Percentiles rank a stretch among this genome's conserved stretches.
Conservation (phyloP, 2,888 invertebrate species). For the Agrochola litura region DNA sequence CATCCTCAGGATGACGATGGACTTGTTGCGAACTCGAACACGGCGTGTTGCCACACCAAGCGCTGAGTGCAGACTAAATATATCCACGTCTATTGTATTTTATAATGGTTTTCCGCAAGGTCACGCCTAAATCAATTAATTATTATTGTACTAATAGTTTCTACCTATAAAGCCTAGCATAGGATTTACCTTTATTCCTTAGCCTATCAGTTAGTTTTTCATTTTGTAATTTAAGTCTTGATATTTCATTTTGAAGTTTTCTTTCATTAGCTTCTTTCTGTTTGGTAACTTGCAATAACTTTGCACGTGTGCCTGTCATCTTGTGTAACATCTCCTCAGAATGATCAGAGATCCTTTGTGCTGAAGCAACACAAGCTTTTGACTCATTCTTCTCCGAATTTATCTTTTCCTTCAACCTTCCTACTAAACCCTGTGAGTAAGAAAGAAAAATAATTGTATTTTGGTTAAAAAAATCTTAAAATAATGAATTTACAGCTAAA, state of each 20-base stretch:
- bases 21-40: too few relatives aligned
- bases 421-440: constrained; percentile 74
- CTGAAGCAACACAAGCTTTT: constrained; percentile 85
- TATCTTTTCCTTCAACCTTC: constrained; percentile 79
- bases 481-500: background rate
- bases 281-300: constrained; percentile 80
- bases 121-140: too few relatives aligned
- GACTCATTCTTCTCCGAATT: constrained; percentile 83
- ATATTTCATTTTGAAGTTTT: constrained; percentile 80
- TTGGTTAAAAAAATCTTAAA: background rate
- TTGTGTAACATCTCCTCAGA: constrained; percentile 81
- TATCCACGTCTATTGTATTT: too few relatives aligned
- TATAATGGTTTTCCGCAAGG: too few relatives aligned
- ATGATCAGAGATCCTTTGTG: constrained; percentile 83
- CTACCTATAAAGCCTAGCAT: background rate
- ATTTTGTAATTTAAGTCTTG: constrained; percentile 82
- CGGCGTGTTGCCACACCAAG: too few relatives aligned
- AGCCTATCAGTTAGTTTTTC: constrained; percentile 83
- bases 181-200: constrained; percentile 78
- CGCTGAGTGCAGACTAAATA: too few relatives aligned
- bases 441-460: constrained; percentile 10
- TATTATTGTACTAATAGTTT: background rate
- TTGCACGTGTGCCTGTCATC: constrained; percentile 77
- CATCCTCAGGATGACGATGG: too few relatives aligned
- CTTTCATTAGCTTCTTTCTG: constrained; percentile 84